Conservation (phyloP, 2,888 invertebrate species). For the Drosophila mayaguana region DNA sequence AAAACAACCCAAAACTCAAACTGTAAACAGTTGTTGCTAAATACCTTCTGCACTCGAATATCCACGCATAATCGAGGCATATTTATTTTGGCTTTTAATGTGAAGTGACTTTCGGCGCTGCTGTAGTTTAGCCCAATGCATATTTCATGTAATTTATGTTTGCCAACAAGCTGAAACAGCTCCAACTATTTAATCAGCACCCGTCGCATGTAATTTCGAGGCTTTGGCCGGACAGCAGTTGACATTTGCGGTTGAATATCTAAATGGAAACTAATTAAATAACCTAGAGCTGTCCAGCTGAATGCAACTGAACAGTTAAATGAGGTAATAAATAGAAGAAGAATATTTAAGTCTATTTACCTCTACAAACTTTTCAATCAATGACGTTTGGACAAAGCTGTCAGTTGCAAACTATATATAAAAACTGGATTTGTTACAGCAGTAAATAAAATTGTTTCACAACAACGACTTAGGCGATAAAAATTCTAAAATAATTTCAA, state of each 20-base stretch:
- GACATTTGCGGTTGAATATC: conserved; percentile 61
- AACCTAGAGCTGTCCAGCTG: conserved; percentile 26
- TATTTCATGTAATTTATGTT: conserved; percentile 55
- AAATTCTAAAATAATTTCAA: too few species aligned
- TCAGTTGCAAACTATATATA: too few species aligned
- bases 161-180: conserved; percentile 30
- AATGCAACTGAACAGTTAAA: conserved; percentile 1
- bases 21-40: conserved; percentile 13
- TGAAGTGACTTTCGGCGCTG: conserved; percentile 5
- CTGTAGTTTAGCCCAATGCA: conserved; percentile 20
- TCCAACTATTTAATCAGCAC: conserved; percentile 33
- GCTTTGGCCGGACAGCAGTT: conserved; percentile 39
- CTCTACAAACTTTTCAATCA: too few species aligned
- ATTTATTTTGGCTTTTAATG: conserved; percentile 55
- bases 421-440: too few species aligned
- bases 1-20: conserved; percentile 11
- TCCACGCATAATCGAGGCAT: conserved; percentile 46
- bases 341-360: background rate
- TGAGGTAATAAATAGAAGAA: background rate
- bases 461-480: too few species aligned
- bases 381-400: too few species aligned
- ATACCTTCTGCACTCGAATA: conserved; percentile 18
- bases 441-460: too few species aligned
- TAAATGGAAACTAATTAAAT: conserved; percentile 62
- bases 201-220: conserved; percentile 60